Base-by-base conservation (phyloP, 1,140 invertebrate genomes). In the Eurosta solidaginis region DNA sequence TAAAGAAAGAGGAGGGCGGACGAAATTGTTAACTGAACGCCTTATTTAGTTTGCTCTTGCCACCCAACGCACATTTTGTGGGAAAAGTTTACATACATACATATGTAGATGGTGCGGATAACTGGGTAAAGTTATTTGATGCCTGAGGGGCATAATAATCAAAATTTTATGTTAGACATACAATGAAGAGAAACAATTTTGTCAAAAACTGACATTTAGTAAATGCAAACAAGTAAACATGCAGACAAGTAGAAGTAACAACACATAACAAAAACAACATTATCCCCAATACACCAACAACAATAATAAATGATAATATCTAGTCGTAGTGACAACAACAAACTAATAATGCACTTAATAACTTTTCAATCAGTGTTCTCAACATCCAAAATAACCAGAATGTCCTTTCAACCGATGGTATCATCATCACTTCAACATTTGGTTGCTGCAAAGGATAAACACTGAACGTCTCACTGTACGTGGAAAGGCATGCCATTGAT, bases 361-460 rank as follows among this genome's bases (percentile, higher is more conserved):
- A 68, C 59, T 68, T 68, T 68, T 68, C 74, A 75, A 50, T 75
- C 40, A 27, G 29, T 50, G 22, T 29, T 47, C 42, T 49, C 74
- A 75, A 20, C 40, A 68, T 20, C 59, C 5, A 68, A 68, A 68
- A 68, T 40, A 36, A 40, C 59, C 59, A 20, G 33, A 2, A n/a
- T 40, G 59, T 17, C 25, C 54, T 29, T 29, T 17, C 1, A 59
- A 59, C 27, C 12, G 33, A 20, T 20, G 33, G 17, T 63, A 40
- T 63, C 59, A 36, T 29, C 59, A 17, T 29, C 29, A 63, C 14
- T 20, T 10, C 4, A 40, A 33, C 20, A 17, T 29, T 63, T 63
- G 59, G 7, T 63, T 47, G n/a, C n/a, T n/a, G 45, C 45, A 17
- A 47, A 47, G 17, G 29, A n/a, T n/a, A 22, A 5, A 22, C 49